Evolutionary conservation across 2,888 invertebrate species (phyloP).

Genomic region (Troglohyphantes excavatus): DNA sequence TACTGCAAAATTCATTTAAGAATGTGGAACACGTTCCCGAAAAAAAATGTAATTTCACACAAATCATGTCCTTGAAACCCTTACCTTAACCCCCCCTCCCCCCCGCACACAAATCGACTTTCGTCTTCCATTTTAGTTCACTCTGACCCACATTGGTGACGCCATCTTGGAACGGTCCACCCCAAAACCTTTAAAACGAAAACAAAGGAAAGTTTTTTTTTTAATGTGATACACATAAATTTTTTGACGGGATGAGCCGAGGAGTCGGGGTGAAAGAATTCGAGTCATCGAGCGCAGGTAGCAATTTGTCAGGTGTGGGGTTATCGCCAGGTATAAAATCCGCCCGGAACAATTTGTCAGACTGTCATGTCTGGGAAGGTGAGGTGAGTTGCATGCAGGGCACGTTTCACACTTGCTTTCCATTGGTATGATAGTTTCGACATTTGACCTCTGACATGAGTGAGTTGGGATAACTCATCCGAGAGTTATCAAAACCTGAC

Average conservation of each 20-base stretch:
- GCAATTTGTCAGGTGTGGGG: slow-evolving; percentile 4
- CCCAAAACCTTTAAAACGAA: not conserved
- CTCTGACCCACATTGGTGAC: slow-evolving; percentile 12
- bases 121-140: not conserved
- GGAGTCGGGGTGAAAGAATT: not conserved
- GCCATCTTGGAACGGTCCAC: not conserved
- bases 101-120: too few relatives aligned
- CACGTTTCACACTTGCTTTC: slow-evolving; percentile 7
- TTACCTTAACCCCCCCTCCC: slow-evolving; percentile 7
- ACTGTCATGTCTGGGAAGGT: too few relatives aligned
- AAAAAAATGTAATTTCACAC: slow-evolving; percentile 43
- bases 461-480: not conserved
- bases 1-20: slow-evolving; percentile 30
- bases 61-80: slow-evolving; percentile 48
- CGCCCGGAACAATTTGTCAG: too few relatives aligned
- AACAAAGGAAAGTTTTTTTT: not conserved
- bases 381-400: too few relatives aligned
- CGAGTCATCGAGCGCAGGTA: not conserved
- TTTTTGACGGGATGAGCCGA: not conserved
- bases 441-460: not conserved
- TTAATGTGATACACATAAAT: slow-evolving; percentile 1
- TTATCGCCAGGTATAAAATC: not conserved
- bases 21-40: slow-evolving; percentile 35
- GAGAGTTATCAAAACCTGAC: not conserved
- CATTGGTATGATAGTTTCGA: not conserved